Base-by-base conservation (phyloP, 1,140 invertebrate species). In the Paralvinella palmiformis region DNA sequence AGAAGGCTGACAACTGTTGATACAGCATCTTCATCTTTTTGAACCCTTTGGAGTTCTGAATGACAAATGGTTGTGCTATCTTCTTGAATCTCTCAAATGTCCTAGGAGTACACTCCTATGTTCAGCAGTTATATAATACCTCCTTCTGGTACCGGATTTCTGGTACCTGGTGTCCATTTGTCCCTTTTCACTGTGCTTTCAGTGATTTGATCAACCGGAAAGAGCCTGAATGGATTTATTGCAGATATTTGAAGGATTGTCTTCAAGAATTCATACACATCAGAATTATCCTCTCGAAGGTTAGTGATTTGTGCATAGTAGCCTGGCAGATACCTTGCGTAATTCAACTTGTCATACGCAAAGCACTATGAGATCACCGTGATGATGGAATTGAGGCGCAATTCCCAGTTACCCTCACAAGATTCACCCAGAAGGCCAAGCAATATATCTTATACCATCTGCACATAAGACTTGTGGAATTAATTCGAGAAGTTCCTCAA, bases 291-390 rank as follows among this genome's bases (percentile, higher is more conserved):
- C 10, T 41, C 31, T 56, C 17, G 24, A 56, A 56, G 1, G 31
- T 29, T 15, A 7, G 31, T 56, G 20, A 56, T 53, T 56, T 56
- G 53, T 56, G 53, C 53, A 56, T 33, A 56, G 53, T 56, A 56
- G 31, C 17, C 53, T 56, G 24, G 31, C 53, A 56, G 13, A 56
- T 27, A 56, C n/a, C 53, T 27, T 56, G 31, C 53, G 31, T 56
- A 56, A 27, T 56, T 56, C 53, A 10, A n/a, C 53, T 56, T 56
- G 24, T 56, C 53, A 27, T 29, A 56, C 7, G 31, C 53, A 56
- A 56, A 56, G 53, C 1, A 56, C 31, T 29, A 56, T 10, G 53
- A 29, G 1, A 27, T 56, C 24, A 56, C 31, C 10, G 22, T 27
- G 22, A 20, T 33, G 17, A 56, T 56, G 6, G 31, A 56, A 29